These are phyloP conservation scores for Ochropacha duplaris DNA, from an alignment of 2,888 invertebrate species.

Conservation along the genomic window DNA sequence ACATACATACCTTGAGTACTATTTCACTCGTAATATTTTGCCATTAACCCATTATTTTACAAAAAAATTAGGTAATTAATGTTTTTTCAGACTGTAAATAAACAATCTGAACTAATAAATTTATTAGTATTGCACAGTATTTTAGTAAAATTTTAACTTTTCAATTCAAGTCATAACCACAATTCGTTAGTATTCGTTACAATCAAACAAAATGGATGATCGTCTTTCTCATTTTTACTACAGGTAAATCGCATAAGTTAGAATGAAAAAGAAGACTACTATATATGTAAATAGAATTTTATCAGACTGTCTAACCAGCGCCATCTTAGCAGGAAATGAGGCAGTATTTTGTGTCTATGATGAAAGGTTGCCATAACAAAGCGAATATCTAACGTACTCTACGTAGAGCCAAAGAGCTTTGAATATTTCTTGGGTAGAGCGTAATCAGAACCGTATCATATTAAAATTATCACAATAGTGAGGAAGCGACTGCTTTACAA, in stretches of 20 bases:
- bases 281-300: slow-evolving; percentile 62
- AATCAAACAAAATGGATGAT: slow-evolving; percentile 73
- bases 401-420: too few relatives aligned
- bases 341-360: slow-evolving; percentile 46
- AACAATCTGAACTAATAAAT: slow-evolving; percentile 33
- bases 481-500: too few relatives aligned
- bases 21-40: slow-evolving; percentile 54
- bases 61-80: slow-evolving; percentile 39
- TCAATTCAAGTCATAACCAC: slow-evolving; percentile 63
- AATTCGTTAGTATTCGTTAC: slow-evolving; percentile 80
- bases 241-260: slow-evolving; percentile 9
- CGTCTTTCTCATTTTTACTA: slow-evolving; percentile 40
- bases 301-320: slow-evolving; percentile 50
- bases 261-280: slow-evolving; percentile 55
- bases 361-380: slow-evolving; percentile 31
- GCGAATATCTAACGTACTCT: background rate
- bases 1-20: slow-evolving; percentile 71
- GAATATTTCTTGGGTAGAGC: too few relatives aligned
- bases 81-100: slow-evolving; percentile 32
- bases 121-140: slow-evolving; percentile 56
- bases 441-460: too few relatives aligned
- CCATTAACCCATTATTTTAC: slow-evolving; percentile 47
- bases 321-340: slow-evolving; percentile 58
- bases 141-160: slow-evolving; percentile 58
- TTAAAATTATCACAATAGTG: too few relatives aligned